Conservation (phyloP, 2,113 vertebrate genomes). For the Diadophis punctatus region DNA sequence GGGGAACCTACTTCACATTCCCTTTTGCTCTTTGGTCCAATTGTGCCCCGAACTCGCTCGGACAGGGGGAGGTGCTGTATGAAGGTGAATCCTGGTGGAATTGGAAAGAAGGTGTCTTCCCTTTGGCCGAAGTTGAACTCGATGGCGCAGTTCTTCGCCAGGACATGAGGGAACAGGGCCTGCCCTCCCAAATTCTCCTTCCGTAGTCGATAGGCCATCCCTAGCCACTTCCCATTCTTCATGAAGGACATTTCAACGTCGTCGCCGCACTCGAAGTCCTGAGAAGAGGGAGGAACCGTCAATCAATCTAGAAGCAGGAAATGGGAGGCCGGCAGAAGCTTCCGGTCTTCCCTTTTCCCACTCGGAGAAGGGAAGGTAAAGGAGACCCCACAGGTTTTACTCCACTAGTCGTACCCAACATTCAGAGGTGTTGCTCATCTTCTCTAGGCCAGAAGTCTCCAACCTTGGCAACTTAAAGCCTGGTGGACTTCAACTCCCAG, state of each 20-base stretch:
- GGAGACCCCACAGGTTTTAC: rapidly evolving
- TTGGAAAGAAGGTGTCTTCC: slow-evolving; percentile 72
- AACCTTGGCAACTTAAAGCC: too few species aligned
- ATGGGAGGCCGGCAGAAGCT: not conserved
- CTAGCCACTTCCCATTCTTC: slow-evolving; percentile 83
- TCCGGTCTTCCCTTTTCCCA: not conserved
- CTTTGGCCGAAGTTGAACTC: slow-evolving; percentile 92
- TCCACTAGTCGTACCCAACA: not conserved
- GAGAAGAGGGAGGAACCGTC: not conserved
- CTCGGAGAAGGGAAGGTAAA: not conserved
- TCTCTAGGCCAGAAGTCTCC: too few species aligned
- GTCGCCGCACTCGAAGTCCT: slow-evolving; percentile 84
- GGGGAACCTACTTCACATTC: slow-evolving; percentile 81
- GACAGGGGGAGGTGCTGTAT: slow-evolving; percentile 77
- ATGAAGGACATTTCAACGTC: slow-evolving; percentile 81
- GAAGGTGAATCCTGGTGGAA: slow-evolving; percentile 80
- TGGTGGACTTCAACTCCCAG: too few species aligned
- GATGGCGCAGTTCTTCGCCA: slow-evolving; percentile 88
- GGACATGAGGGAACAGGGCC: slow-evolving; percentile 84
- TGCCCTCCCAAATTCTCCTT: slow-evolving; percentile 75
- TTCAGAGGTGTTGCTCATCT: too few species aligned
- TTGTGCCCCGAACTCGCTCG: slow-evolving; percentile 77
- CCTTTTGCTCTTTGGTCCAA: slow-evolving; percentile 79
- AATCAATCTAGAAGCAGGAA: not conserved
- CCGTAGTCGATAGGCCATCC: slow-evolving; percentile 75